A percentile compares a stretch with the other conserved stretches of the same genome.
phyloP scores from a whole-genome alignment of 2,113 vertebrate species.

The Halichoeres trimaculatus region DNA sequence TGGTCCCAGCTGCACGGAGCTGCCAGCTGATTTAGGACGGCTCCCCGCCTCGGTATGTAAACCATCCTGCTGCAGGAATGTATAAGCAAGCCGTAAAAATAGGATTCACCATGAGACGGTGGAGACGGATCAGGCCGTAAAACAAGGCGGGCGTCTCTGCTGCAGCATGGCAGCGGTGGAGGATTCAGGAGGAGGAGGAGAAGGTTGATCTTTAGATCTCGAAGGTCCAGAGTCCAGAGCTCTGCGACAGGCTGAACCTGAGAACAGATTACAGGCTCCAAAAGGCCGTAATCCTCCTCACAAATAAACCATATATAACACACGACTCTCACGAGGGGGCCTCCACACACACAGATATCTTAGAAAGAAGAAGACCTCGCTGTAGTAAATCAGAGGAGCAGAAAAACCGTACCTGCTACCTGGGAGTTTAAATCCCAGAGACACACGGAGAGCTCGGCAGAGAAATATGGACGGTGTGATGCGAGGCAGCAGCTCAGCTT shows the following conservation, averaged over 20 bases:
- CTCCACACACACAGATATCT: neutral
- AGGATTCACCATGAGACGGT: conserved; percentile 89
- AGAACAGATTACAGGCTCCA: conserved; percentile 82
- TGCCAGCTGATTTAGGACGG: conserved; percentile 94
- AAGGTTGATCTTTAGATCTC: conserved; percentile 58
- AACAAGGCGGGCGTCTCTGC: conserved; percentile 86
- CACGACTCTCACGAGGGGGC: conserved; percentile 51
- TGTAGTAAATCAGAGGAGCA: neutral
- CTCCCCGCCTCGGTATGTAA: conserved; percentile 91
- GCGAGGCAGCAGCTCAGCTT: conserved; percentile 22
- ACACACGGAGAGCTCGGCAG: neutral
- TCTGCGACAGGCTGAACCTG: conserved; percentile 85
- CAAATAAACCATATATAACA: conserved; percentile 74
- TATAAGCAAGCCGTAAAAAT: conserved; percentile 97
- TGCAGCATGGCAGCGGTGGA: conserved; percentile 75
- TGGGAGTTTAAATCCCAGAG: neutral
- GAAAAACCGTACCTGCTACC: neutral
- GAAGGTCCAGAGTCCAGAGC: conserved; percentile 82
- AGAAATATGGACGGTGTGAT: conserved; percentile 17
- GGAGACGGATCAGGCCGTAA: conserved; percentile 88
- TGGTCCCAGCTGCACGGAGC: conserved; percentile 87
- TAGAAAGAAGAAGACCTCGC: neutral
- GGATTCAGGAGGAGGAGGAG: neutral
- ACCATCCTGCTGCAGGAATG: conserved; percentile 91
- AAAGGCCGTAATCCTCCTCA: conserved; percentile 63